Evolutionary conservation across 2,113 vertebrate genomes (phyloP), one percentile per base, ranked within the genome.

Genomic region (Lamprologus callipterus): DNA sequence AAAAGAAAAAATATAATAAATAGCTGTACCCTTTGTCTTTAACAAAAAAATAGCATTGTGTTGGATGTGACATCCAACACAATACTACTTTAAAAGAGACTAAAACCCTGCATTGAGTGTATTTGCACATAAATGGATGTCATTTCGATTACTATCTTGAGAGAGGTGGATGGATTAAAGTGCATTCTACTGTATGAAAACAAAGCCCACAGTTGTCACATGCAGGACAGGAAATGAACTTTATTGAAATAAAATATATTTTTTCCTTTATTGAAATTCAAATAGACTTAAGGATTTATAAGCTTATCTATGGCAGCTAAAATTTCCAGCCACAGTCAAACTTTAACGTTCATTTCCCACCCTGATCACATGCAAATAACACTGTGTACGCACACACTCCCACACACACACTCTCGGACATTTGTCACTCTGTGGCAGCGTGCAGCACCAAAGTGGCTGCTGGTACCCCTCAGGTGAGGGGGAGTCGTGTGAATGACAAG

Each of bases 151-250:
- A 81, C 79, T 83, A 91, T 91, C 90, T 90, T 87, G 85, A 94
- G 80, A 90, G 85, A 93, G 92, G 89, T 93, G 93, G 94, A 93
- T 94, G 93, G 90, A 94, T 89, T 96, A 96, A 96, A 96, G 96
- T 96, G 96, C 95, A 94, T 96, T 83, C 87, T 90, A 95, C 92
- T 90, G 89, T 88, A 94, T 91, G 91, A 92, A 94, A 92, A 91
- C 91, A 93, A 94, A 92, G 89, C 85, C 91, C 88, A 94, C 94
- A 91, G 86, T 88, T 89, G 89, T 87, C 85, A 94, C 90, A 94
- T 92, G 93, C 92, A 93, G 92, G 87, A 37, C 90, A 79, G 88
- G 89, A 93, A 93, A 94, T 89, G 37, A 91, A 90, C 88, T 58
- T 86, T 73, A 19, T 16, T 37, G 8, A 75, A 78, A 49, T 49